These are phyloP conservation scores for Cenopis cana DNA, from an alignment of 2,888 invertebrate species.

Conservation along the genomic window DNA sequence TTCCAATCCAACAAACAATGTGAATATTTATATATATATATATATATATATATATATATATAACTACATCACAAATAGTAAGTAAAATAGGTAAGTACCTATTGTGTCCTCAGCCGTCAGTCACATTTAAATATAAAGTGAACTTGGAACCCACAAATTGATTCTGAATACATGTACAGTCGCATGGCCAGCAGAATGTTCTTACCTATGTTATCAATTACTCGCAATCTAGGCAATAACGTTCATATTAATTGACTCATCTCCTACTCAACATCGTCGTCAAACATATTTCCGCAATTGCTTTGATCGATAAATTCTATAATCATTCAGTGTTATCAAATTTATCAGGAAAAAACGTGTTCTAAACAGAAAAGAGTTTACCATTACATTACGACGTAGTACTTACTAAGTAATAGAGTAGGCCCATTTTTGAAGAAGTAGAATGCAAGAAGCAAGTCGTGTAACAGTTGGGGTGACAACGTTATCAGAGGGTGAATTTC, in stretches of 20 bases:
- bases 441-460: too few species aligned
- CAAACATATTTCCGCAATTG: slow-evolving; percentile 40
- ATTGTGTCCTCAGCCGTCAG: not conserved
- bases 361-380: not conserved
- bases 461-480: too few species aligned
- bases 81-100: not conserved
- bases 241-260: slow-evolving; percentile 36
- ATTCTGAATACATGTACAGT: slow-evolving; percentile 22
- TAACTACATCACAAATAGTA: too few species aligned
- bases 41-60: too few species aligned
- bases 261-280: slow-evolving; percentile 18
- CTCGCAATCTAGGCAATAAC: slow-evolving; percentile 37
- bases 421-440: too few species aligned
- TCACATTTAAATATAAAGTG: slow-evolving; percentile 13
- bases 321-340: slow-evolving; percentile 30
- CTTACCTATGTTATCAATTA: slow-evolving; percentile 32
- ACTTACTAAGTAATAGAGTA: too few species aligned
- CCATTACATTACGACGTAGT: too few species aligned
- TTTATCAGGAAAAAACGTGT: slow-evolving; percentile 31
- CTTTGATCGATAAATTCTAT: slow-evolving; percentile 19
- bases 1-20: not conserved
- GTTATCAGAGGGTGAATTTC: too few species aligned
- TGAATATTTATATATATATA: too few species aligned
- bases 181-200: slow-evolving; percentile 33
- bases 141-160: slow-evolving; percentile 31